These are phyloP conservation scores for Ectemnius lituratus DNA, from an alignment of 2,888 invertebrate genomes.

Conservation along the genomic window DNA sequence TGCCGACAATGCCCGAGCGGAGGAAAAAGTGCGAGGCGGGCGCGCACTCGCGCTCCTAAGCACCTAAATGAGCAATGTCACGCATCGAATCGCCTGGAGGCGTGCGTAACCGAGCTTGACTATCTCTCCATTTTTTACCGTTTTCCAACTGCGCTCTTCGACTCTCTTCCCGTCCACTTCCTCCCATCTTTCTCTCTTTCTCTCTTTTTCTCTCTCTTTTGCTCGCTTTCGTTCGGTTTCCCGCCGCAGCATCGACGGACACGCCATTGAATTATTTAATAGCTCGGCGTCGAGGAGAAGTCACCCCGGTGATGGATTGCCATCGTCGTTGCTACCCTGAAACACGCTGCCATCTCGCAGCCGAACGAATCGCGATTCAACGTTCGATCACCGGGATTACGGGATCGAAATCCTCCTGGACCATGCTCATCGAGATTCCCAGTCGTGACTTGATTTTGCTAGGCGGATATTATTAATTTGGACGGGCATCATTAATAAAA, in stretches of 20 bases:
- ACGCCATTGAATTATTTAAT: slow-evolving; percentile 70
- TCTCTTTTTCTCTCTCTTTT: neutral
- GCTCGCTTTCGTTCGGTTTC: slow-evolving; percentile 24
- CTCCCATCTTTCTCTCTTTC: neutral
- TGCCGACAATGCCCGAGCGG: slow-evolving; percentile 46
- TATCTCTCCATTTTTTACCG: slow-evolving; percentile 57
- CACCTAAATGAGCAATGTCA: slow-evolving; percentile 70
- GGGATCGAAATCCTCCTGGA: slow-evolving; percentile 11
- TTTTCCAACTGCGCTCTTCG: slow-evolving; percentile 3
- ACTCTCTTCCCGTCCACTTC: neutral
- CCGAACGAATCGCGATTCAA: slow-evolving; percentile 46
- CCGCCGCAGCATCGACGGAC: slow-evolving; percentile 37
- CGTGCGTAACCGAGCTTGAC: slow-evolving; percentile 64
- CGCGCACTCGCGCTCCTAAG: slow-evolving; percentile 34
- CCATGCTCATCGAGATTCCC: no score
- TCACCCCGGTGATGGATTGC: slow-evolving; percentile 51
- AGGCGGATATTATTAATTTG: no score
- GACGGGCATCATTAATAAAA: no score
- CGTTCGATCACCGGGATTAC: slow-evolving; percentile 26
- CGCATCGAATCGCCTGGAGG: slow-evolving; percentile 69
- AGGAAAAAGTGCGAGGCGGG: slow-evolving; percentile 31
- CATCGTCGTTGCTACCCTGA: slow-evolving; percentile 10
- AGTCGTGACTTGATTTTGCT: no score
- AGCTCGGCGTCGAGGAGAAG: slow-evolving; percentile 31
- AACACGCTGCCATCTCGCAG: slow-evolving; percentile 14